phyloP scores from a whole-genome alignment of 2,113 vertebrate genomes.

The Campylomormyrus tamandua region DNA sequence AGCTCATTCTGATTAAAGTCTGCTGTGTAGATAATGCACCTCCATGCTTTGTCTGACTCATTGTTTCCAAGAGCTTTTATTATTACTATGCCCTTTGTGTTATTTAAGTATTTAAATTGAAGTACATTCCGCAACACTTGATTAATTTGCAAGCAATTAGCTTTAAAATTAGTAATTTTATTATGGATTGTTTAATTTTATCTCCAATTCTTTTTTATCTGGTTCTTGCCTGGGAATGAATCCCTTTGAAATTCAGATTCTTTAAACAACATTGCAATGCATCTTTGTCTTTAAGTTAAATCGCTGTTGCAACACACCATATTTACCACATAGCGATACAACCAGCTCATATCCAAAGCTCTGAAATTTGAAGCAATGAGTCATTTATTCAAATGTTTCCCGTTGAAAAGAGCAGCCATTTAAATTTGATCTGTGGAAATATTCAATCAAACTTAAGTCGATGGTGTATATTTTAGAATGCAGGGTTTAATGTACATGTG shows the following conservation, averaged over 20 bases:
- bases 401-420: not conserved
- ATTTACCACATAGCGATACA: not conserved
- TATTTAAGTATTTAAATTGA: not conserved
- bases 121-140: not conserved
- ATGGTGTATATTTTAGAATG: not conserved
- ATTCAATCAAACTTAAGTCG: not conserved
- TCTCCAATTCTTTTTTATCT: not conserved
- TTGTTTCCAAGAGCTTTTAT: not conserved
- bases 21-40: constrained; percentile 44
- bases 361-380: not conserved
- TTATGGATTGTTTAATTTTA: not conserved
- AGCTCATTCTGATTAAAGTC: constrained; percentile 48
- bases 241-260: not conserved
- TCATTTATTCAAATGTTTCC: not conserved
- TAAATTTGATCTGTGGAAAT: not conserved
- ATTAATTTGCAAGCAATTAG: not conserved
- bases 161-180: not conserved
- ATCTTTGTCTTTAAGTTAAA: not conserved
- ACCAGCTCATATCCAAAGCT: not conserved
- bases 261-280: not conserved
- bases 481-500: not conserved
- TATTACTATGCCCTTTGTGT: not conserved
- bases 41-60: constrained; percentile 27
- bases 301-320: not conserved
- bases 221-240: not conserved